phyloP scores from a whole-genome alignment of 2,797 vertebrate species.

The Sarcophilus harrisii region DNA sequence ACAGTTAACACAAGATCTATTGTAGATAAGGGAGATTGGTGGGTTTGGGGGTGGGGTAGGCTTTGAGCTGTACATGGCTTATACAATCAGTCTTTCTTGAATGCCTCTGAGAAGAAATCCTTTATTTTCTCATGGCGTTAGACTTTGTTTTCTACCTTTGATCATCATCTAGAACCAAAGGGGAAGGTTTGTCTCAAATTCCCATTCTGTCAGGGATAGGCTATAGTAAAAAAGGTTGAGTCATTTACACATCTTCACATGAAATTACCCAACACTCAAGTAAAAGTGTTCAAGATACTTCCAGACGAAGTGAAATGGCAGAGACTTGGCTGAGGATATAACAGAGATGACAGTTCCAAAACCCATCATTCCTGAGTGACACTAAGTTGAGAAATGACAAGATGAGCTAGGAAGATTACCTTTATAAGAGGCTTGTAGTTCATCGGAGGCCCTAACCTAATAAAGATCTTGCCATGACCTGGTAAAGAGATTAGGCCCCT shows the following conservation, averaged over 20 bases:
- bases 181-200: slow-evolving; percentile 13
- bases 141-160: slow-evolving; percentile 21
- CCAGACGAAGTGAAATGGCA: slow-evolving; percentile 14
- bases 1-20: slow-evolving; percentile 84
- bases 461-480: slow-evolving; percentile 67
- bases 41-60: slow-evolving; percentile 52
- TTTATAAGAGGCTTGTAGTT: slow-evolving; percentile 60
- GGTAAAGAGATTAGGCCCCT: slow-evolving; percentile 38
- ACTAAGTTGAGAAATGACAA: slow-evolving; percentile 73
- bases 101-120: slow-evolving; percentile 23
- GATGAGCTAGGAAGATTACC: slow-evolving; percentile 74
- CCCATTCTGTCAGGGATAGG: background rate
- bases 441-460: slow-evolving; percentile 34
- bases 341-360: slow-evolving; percentile 55
- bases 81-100: slow-evolving; percentile 44
- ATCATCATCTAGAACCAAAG: slow-evolving; percentile 36
- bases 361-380: slow-evolving; percentile 52
- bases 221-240: background rate
- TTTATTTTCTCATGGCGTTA: background rate
- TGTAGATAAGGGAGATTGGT: slow-evolving; percentile 81
- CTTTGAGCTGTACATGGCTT: slow-evolving; percentile 29
- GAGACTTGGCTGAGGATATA: slow-evolving; percentile 9
- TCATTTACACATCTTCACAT: background rate
- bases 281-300: slow-evolving; percentile 15
- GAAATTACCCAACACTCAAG: slow-evolving; percentile 16